These are phyloP conservation scores for Andrena chrysosceles DNA, from an alignment of 2,888 invertebrate genomes.

Conservation along the genomic window DNA sequence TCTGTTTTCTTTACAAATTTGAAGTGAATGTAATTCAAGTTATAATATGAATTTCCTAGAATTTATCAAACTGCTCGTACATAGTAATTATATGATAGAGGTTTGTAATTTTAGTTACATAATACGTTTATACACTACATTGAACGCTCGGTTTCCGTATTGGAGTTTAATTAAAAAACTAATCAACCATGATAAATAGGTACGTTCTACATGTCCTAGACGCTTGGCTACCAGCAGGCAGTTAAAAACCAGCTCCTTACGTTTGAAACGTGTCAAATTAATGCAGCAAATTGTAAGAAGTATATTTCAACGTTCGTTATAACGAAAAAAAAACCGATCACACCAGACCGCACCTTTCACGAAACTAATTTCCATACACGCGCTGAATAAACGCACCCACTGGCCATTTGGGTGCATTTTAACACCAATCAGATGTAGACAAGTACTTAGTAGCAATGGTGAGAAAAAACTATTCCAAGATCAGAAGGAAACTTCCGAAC, in stretches of 20 bases:
- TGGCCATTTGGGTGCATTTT: conserved; percentile 38
- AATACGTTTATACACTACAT: conserved; percentile 15
- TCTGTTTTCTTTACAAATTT: too few relatives aligned
- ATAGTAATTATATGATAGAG: neutral
- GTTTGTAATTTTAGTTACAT: conserved; percentile 22
- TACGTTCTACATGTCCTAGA: conserved; percentile 32
- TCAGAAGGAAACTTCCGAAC: neutral
- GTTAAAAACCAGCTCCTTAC: conserved; percentile 48
- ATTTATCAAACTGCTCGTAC: neutral
- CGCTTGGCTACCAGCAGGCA: conserved; percentile 37
- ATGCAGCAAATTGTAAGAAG: conserved; percentile 73
- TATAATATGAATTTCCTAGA: too few relatives aligned
- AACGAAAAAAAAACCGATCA: conserved; percentile 42
- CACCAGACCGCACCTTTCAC: conserved; percentile 73
- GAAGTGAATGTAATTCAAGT: too few relatives aligned
- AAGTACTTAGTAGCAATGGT: conserved; percentile 1
- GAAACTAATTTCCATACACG: conserved; percentile 75
- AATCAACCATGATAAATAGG: conserved; percentile 36
- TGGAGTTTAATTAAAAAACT: conserved; percentile 53
- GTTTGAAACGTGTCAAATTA: conserved; percentile 74
- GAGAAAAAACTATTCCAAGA: neutral
- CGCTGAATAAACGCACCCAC: conserved; percentile 51
- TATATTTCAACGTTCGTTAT: conserved; percentile 59
- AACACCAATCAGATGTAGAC: neutral
- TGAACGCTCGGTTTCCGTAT: conserved; percentile 24